phyloP scores from a whole-genome alignment of 2,888 invertebrate genomes.

The Harmothoe impar region DNA sequence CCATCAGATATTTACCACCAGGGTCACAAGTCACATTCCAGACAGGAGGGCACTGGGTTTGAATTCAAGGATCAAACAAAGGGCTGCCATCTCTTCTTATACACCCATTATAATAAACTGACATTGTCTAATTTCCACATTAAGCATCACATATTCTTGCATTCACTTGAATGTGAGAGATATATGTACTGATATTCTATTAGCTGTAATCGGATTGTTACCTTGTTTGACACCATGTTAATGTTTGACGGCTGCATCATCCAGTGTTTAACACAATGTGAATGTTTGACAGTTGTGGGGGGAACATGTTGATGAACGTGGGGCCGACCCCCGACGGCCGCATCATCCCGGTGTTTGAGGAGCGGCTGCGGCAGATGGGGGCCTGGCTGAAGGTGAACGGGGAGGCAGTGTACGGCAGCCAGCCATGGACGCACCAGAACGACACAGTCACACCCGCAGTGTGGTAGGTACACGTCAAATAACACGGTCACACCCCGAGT shows the following conservation, averaged over 20 bases:
- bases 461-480: slow-evolving; percentile 86
- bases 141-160: too few relatives aligned
- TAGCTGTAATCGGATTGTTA: too few relatives aligned
- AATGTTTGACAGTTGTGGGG: slow-evolving; percentile 83
- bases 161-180: too few relatives aligned
- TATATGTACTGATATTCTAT: too few relatives aligned
- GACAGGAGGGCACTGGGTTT: background rate
- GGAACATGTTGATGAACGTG: slow-evolving; percentile 92
- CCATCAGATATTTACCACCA: slow-evolving; percentile 78
- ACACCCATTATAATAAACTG: too few relatives aligned
- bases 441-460: slow-evolving; percentile 87
- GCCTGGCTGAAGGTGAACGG: slow-evolving; percentile 92
- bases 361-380: slow-evolving; percentile 91
- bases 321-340: slow-evolving; percentile 95
- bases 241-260: too few relatives aligned
- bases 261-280: background rate
- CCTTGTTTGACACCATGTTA: too few relatives aligned
- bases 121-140: too few relatives aligned
- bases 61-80: background rate
- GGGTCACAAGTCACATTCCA: background rate
- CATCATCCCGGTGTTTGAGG: slow-evolving; percentile 93
- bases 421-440: slow-evolving; percentile 92
- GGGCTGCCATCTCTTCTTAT: background rate
- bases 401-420: slow-evolving; percentile 91
- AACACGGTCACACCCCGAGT: background rate